phyloP scores from a whole-genome alignment of 1,140 invertebrate genomes.

The Phenacoccus solenopsis region DNA sequence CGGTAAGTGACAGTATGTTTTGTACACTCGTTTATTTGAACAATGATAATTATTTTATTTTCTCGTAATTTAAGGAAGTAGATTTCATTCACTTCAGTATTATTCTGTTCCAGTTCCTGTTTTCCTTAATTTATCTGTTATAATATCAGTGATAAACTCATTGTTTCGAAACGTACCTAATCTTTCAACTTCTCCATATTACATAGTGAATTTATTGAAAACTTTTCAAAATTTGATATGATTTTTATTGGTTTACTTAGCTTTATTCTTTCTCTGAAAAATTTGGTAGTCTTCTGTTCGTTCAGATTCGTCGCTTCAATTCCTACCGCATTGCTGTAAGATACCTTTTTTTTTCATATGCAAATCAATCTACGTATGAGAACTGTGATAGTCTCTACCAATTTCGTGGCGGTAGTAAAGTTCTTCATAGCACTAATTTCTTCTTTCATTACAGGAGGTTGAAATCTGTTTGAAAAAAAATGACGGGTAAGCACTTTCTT shows the following conservation, averaged over 20 bases:
- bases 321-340: background rate
- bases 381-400: background rate
- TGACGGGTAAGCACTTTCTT: background rate
- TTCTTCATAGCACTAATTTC: background rate
- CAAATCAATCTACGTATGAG: background rate
- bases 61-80: too few species aligned
- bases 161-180: too few species aligned
- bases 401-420: background rate
- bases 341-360: background rate
- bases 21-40: too few species aligned
- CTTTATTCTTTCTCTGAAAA: background rate
- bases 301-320: background rate
- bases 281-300: background rate
- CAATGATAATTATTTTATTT: too few species aligned
- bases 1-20: too few species aligned
- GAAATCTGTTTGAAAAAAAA: background rate
- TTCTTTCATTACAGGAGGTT: background rate
- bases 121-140: too few species aligned
- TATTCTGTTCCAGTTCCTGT: too few species aligned
- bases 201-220: too few species aligned
- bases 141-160: too few species aligned
- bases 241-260: background rate
- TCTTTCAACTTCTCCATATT: too few species aligned
- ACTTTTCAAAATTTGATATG: background rate
- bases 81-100: too few species aligned